phyloP scores from a whole-genome alignment of 2,113 vertebrate genomes.

The Synodontis membranacea region DNA sequence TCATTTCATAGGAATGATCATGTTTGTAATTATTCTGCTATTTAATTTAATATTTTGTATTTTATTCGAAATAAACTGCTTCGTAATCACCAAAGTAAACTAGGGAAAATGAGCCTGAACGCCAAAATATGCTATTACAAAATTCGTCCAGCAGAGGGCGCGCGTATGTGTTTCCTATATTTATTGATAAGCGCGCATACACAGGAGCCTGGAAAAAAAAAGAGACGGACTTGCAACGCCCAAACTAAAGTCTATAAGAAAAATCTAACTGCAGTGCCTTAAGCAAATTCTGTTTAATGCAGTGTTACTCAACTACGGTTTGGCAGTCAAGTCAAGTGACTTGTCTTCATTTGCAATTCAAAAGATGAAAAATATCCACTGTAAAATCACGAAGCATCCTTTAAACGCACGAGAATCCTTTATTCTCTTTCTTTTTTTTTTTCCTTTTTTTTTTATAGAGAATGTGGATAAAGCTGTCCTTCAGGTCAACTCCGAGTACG shows the following conservation, averaged over 20 bases:
- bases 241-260: conserved; percentile 51
- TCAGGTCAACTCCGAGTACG: conserved; percentile 64
- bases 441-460: conserved; percentile 54
- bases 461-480: conserved; percentile 63
- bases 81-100: not conserved
- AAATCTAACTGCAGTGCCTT: not conserved
- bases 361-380: conserved; percentile 64
- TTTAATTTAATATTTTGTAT: not conserved
- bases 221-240: conserved; percentile 75
- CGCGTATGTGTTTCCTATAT: conserved; percentile 34
- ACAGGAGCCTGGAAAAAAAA: conserved; percentile 64
- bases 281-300: not conserved
- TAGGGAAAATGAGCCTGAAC: not conserved
- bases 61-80: not conserved
- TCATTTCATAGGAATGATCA: not conserved
- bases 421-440: conserved; percentile 17
- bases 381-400: conserved; percentile 66
- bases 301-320: conserved; percentile 35
- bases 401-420: conserved; percentile 67
- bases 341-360: conserved; percentile 39
- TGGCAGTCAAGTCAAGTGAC: conserved; percentile 57
- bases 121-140: conserved; percentile 47
- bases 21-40: not conserved
- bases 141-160: conserved; percentile 67
- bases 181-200: conserved; percentile 56